Evolutionary conservation across 2,797 vertebrate species (phyloP).

Genomic region (Nannoperca obscura): DNA sequence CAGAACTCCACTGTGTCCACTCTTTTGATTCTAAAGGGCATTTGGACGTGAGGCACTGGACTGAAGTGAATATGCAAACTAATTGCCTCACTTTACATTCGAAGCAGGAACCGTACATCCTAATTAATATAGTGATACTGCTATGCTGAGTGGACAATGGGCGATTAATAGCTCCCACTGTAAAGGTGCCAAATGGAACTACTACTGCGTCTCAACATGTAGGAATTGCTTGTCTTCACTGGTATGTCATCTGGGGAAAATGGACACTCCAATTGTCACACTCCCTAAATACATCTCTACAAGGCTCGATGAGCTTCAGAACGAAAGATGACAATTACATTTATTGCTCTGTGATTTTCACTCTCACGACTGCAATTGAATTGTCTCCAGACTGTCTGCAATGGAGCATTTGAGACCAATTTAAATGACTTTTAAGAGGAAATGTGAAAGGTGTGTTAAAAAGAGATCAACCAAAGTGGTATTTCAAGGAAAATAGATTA

Average conservation of each 20-base stretch:
- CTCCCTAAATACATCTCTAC: slow-evolving; percentile 23
- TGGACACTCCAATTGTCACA: slow-evolving; percentile 4
- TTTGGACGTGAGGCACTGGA: slow-evolving; percentile 27
- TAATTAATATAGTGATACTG: slow-evolving; percentile 73
- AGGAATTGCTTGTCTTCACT: slow-evolving; percentile 43
- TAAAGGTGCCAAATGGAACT: slow-evolving; percentile 66
- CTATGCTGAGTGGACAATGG: slow-evolving; percentile 66
- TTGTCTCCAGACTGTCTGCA: slow-evolving; percentile 21
- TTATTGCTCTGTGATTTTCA: slow-evolving; percentile 23
- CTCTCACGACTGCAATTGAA: neutral
- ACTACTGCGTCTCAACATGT: slow-evolving; percentile 31
- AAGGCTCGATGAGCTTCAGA: slow-evolving; percentile 7
- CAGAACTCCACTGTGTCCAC: slow-evolving; percentile 50
- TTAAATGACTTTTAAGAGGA: neutral
- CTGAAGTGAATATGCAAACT: slow-evolving; percentile 56
- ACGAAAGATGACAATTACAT: slow-evolving; percentile 35
- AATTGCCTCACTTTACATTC: slow-evolving; percentile 66
- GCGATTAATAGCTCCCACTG: slow-evolving; percentile 62
- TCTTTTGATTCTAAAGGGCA: slow-evolving; percentile 47
- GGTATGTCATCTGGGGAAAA: slow-evolving; percentile 38
- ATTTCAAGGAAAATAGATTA: slow-evolving; percentile 15
- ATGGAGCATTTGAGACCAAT: neutral
- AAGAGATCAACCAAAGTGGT: neutral
- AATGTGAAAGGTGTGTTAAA: neutral
- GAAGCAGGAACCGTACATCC: slow-evolving; percentile 49